Conservation (phyloP, 2,888 invertebrate genomes). For the Heliconius aoede region DNA sequence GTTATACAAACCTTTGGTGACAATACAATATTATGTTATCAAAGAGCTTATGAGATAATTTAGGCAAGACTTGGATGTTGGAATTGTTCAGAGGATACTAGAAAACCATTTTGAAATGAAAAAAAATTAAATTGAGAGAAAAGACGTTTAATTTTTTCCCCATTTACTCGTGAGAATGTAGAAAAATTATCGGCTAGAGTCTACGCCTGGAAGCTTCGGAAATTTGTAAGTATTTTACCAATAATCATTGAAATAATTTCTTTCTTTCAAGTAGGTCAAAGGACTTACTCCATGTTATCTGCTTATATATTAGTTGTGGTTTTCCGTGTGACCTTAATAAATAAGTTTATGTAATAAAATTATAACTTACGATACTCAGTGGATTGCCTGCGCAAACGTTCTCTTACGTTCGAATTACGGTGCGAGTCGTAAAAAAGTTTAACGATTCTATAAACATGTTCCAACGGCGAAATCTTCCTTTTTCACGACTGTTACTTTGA, state of each 20-base stretch:
- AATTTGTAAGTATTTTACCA: background rate
- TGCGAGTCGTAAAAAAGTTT: slow-evolving; percentile 71
- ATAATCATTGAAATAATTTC: background rate
- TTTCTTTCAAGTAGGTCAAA: background rate
- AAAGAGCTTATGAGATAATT: too few relatives aligned
- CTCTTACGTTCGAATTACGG: slow-evolving; percentile 74
- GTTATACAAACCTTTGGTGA: too few relatives aligned
- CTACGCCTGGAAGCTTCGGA: background rate
- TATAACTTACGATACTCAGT: slow-evolving; percentile 66
- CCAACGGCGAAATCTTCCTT: slow-evolving; percentile 59
- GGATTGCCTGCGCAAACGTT: slow-evolving; percentile 64
- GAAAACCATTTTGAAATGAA: too few relatives aligned
- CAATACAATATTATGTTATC: too few relatives aligned
- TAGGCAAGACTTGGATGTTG: too few relatives aligned
- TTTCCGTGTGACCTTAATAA: slow-evolving; percentile 28
- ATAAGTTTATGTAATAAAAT: slow-evolving; percentile 37
- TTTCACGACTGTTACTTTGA: slow-evolving; percentile 43
- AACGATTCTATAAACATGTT: slow-evolving; percentile 74
- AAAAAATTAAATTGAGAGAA: too few relatives aligned
- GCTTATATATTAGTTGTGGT: slow-evolving; percentile 16
- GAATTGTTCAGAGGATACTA: too few relatives aligned
- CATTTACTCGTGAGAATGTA: too few relatives aligned
- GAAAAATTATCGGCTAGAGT: background rate
- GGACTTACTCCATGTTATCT: background rate
- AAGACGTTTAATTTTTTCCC: too few relatives aligned